Base-by-base conservation (phyloP, 2,797 vertebrate species). In the Sarcophilus harrisii region DNA sequence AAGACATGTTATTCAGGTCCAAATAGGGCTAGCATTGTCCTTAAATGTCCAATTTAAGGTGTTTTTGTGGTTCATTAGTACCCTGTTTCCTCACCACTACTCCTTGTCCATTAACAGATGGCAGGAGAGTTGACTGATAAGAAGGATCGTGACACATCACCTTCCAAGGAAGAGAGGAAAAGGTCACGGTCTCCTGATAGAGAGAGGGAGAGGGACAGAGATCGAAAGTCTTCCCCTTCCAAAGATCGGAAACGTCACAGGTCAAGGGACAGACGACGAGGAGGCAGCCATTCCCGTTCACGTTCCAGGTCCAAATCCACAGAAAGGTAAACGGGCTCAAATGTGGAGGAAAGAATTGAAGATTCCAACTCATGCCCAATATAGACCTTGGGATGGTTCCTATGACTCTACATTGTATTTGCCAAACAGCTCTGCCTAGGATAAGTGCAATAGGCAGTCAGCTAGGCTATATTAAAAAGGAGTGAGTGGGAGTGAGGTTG, bases 241-340 rank as follows among this genome's bases (percentile, higher is more conserved):
- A 99, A 99, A 97, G 99, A 99, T 0, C 98, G 99, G n/a, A 99
- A 99, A 96, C 98, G 99, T 0, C 99, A 99, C 97, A 99, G 99
- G 0, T 99, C 99, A 49, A 99, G 99, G 92, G 99, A 99, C 24
- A 98, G 99, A 18, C 99, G 99, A 29, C 97, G 99, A 18, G 98
- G 98, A 58, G 97, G 99, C 93, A 99, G 99, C 97, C 99, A 99
- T 18, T 99, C 99, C 0, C 98, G 98, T 0, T 98, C 98, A 16
- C 98, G 98, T 2, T 99, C 99, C 95, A 99, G 99, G 21, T 99
- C 99, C 58, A 99, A 99, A 97, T 99, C 99, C 24, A 0, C 98
- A 0, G 99, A 99, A 55, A 99, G 99, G 99, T 99, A 96, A 96
- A 81, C 24, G 45, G n/a, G 58, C 66, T 49, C 87, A 27, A 10